Percentiles rank a stretch among this genome's conserved stretches.
Evolutionary conservation across 2,113 vertebrate genomes (phyloP).

Genomic region (Madoqua kirkii): DNA sequence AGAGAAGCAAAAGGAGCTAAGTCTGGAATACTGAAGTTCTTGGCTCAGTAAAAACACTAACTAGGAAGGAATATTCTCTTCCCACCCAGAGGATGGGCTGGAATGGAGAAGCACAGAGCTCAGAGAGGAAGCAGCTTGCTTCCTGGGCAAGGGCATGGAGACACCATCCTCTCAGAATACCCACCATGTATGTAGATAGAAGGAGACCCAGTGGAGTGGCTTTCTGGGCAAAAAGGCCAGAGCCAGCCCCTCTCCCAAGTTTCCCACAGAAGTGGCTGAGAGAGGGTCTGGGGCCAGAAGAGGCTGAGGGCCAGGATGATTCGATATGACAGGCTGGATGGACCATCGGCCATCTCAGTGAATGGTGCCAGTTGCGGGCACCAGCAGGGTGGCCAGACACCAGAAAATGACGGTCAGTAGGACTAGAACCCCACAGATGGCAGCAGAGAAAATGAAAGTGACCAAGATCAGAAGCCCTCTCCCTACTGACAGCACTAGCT

Average conservation of each 20-base stretch:
- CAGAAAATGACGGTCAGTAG: no score
- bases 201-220: fast-evolving
- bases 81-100: not conserved
- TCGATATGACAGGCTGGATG: fast-evolving
- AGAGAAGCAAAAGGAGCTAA: not conserved
- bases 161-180: not conserved
- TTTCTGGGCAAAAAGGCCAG: not conserved
- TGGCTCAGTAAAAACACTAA: not conserved
- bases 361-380: not conserved
- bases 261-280: not conserved
- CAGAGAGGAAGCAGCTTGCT: not conserved
- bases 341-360: not conserved
- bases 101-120: not conserved
- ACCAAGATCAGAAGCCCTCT: not conserved
- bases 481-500: not conserved
- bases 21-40: not conserved
- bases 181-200: fast-evolving
- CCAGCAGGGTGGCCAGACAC: no score
- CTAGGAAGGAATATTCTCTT: not conserved
- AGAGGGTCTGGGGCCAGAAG: not conserved
- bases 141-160: not conserved
- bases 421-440: not conserved
- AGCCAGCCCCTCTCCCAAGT: not conserved
- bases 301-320: not conserved
- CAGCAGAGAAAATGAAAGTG: not conserved